Conservation (phyloP, 1,140 invertebrate genomes). For the Ips nitidus region DNA sequence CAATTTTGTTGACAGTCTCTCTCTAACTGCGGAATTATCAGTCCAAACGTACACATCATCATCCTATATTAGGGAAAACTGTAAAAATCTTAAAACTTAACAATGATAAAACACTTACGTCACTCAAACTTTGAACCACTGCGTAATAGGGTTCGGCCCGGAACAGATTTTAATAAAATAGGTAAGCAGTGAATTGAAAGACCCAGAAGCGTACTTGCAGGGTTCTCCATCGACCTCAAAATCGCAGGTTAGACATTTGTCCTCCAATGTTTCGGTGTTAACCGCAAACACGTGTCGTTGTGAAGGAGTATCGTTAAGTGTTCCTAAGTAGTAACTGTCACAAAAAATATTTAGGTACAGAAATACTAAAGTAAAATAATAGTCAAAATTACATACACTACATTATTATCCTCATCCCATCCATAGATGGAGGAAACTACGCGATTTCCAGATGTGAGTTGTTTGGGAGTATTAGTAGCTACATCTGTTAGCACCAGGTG, state of each 20-base stretch:
- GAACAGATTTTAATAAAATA: slow-evolving; percentile 72
- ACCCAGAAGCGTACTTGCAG: slow-evolving; percentile 68
- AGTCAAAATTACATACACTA: slow-evolving; percentile 59
- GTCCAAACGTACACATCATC: slow-evolving; percentile 59
- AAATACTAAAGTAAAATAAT: neutral
- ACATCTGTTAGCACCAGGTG: slow-evolving; percentile 64
- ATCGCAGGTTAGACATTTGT: slow-evolving; percentile 60
- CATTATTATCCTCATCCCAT: slow-evolving; percentile 69
- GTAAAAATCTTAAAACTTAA: neutral
- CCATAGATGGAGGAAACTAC: slow-evolving; percentile 77
- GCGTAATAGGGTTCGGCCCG: slow-evolving; percentile 59
- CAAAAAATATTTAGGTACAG: neutral
- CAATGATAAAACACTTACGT: slow-evolving; percentile 34
- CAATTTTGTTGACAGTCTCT: slow-evolving; percentile 60
- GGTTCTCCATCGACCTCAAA: slow-evolving; percentile 55
- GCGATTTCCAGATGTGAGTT: slow-evolving; percentile 70
- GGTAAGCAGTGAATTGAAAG: slow-evolving; percentile 66
- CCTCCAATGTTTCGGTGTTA: slow-evolving; percentile 45
- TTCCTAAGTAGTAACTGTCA: slow-evolving; percentile 68
- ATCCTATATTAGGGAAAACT: slow-evolving; percentile 31
- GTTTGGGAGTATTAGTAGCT: slow-evolving; percentile 43
- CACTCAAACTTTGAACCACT: slow-evolving; percentile 40
- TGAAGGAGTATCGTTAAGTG: slow-evolving; percentile 59
- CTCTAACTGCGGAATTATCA: slow-evolving; percentile 61
- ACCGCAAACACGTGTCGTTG: slow-evolving; percentile 64